These are phyloP conservation scores for Gambelia wislizenii DNA, from an alignment of 2,797 vertebrate species.

Conservation along the genomic window DNA sequence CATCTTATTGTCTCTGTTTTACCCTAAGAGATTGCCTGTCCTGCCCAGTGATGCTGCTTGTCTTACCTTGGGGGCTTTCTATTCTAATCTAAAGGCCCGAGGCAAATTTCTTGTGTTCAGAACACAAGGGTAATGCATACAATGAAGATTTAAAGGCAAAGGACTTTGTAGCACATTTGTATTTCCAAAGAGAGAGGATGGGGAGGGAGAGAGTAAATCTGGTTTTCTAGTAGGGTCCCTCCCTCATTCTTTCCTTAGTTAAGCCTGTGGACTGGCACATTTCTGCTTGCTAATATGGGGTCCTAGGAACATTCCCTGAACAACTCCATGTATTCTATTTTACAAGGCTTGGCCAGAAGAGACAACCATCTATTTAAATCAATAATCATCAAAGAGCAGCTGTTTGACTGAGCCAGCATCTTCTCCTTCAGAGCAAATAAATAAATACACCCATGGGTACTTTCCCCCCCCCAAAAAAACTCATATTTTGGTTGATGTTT, in stretches of 20 bases:
- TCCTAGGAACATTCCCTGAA: constrained; percentile 58
- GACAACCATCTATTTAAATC: constrained; percentile 70
- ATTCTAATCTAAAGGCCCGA: constrained; percentile 43
- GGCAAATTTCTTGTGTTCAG: constrained; percentile 45
- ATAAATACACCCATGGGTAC: constrained; percentile 29
- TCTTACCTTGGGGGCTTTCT: constrained; percentile 40
- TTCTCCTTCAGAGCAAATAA: constrained; percentile 53
- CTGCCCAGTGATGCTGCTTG: constrained; percentile 38
- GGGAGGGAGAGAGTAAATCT: background rate
- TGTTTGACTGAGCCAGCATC: constrained; percentile 55
- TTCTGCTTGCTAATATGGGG: constrained; percentile 39
- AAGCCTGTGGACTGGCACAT: constrained; percentile 55
- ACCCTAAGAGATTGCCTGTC: background rate
- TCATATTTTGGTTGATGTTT: constrained; percentile 28
- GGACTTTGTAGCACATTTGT: constrained; percentile 10
- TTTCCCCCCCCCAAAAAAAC: constrained; percentile 19
- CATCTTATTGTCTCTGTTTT: constrained; percentile 19
- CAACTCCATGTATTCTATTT: constrained; percentile 59
- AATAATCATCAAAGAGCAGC: constrained; percentile 66
- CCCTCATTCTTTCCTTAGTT: constrained; percentile 66
- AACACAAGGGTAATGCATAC: constrained; percentile 51
- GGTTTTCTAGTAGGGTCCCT: constrained; percentile 58
- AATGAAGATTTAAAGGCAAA: constrained; percentile 35
- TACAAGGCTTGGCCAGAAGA: constrained; percentile 65
- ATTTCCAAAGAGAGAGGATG: constrained; percentile 56